Conservation (phyloP, 2,797 vertebrate genomes). For the Arnoldichthys spilopterus region DNA sequence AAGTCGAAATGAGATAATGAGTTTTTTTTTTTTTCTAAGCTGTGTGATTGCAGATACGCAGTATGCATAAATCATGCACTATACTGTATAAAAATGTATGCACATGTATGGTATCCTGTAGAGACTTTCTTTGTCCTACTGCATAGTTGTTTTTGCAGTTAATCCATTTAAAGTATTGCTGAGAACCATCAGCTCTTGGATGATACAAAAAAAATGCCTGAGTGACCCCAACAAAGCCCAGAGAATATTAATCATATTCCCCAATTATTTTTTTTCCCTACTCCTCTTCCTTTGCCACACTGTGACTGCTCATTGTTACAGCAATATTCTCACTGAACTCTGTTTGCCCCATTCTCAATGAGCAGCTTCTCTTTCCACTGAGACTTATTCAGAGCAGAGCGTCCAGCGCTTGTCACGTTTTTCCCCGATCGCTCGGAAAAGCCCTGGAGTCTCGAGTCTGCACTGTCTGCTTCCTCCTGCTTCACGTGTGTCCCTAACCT, state of each 20-base stretch:
- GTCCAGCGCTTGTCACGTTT: slow-evolving; percentile 54
- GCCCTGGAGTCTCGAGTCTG: slow-evolving; percentile 50
- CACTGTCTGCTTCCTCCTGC: slow-evolving; percentile 30
- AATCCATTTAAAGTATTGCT: not conserved
- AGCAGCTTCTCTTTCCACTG: slow-evolving; percentile 15
- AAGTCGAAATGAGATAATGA: not conserved
- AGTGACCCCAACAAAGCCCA: slow-evolving; percentile 15
- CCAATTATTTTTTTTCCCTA: slow-evolving; percentile 8
- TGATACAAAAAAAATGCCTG: not conserved
- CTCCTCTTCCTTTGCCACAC: not conserved
- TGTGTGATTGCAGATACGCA: not conserved
- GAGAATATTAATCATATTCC: slow-evolving; percentile 13
- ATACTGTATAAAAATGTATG: not conserved
- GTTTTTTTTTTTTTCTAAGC: not conserved
- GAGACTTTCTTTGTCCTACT: not conserved
- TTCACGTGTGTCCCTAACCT: slow-evolving; percentile 63
- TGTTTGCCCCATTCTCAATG: slow-evolving; percentile 36
- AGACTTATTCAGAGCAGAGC: slow-evolving; percentile 36
- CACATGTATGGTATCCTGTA: not conserved
- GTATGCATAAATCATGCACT: not conserved
- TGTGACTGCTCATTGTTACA: slow-evolving; percentile 2
- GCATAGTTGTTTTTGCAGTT: not conserved
- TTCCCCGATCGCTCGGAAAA: slow-evolving; percentile 53
- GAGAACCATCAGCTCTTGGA: not conserved
- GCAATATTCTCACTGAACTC: slow-evolving; percentile 31